phyloP scores from a whole-genome alignment of 2,888 invertebrate genomes.

The Uloborus plumipes region DNA sequence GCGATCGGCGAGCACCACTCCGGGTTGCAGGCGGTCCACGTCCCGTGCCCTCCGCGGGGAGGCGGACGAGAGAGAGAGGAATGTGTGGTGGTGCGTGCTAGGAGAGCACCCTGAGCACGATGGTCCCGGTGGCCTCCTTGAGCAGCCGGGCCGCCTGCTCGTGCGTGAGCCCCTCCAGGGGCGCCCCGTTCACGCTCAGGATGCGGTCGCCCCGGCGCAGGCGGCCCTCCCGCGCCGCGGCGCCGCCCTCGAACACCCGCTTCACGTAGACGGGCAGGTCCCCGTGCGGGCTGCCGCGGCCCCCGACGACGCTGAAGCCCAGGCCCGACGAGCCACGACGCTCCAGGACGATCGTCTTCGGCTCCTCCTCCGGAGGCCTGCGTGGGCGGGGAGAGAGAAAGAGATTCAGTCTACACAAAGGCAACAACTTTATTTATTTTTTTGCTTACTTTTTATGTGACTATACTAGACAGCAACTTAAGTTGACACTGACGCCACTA shows the following conservation, averaged over 20 bases:
- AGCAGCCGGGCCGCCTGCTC: conserved; percentile 72
- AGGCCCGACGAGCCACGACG: conserved; percentile 77
- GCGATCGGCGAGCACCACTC: no score
- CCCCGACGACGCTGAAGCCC: conserved; percentile 91
- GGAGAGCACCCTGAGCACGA: conserved; percentile 73
- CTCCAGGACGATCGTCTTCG: conserved; percentile 72
- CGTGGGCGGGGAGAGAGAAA: not conserved
- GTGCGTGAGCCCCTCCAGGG: conserved; percentile 66
- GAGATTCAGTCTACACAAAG: no score
- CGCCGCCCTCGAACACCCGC: conserved; percentile 92
- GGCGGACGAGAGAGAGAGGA: conserved; percentile 38
- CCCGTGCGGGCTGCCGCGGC: conserved; percentile 87
- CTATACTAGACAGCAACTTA: no score
- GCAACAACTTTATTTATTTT: no score
- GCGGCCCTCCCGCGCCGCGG: conserved; percentile 89
- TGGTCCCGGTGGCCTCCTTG: conserved; percentile 74
- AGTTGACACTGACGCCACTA: no score
- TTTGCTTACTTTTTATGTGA: no score
- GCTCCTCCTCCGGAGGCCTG: conserved; percentile 57
- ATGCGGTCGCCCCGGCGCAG: conserved; percentile 94
- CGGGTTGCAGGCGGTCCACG: no score
- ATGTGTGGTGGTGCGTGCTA: conserved; percentile 39
- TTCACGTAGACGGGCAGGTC: conserved; percentile 86
- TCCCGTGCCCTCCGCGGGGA: no score
- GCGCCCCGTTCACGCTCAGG: conserved; percentile 75